Evolutionary conservation across 1,140 invertebrate species (phyloP), one percentile per base, ranked within the genome.

Genomic region (Aphelinus certus): DNA sequence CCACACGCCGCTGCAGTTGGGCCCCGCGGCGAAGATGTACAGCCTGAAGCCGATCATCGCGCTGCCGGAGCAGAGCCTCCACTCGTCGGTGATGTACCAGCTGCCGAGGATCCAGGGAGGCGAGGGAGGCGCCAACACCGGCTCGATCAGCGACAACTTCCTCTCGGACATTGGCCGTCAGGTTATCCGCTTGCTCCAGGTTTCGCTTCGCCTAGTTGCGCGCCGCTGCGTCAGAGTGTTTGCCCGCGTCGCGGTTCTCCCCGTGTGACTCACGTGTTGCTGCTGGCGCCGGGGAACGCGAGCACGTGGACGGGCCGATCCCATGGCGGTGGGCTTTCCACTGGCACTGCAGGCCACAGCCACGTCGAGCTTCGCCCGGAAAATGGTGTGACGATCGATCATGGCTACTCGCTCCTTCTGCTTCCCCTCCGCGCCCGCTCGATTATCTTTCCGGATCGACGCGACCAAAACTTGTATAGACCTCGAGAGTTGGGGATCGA

Each of bases 131-230:
- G 51, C 3, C 3, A 45, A 7, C 45, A n/a, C 2, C 2, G 53
- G 3, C 3, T 3, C 2, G 3, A 26, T 51, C 9, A 51, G 26
- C 61, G 3, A 6, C 47, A 4, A 26, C 56, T 26, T n/a, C 6
- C 45, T 6, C 9, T 46, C 48, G 1, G 48, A 9, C 68, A 42
- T 63, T 56, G 69, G n/a, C 51, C 48, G 49, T 43, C 64, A 66
- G 62, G 91, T 93, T 92, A 91, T 90, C 85, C 90, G 89, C 85
- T 90, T 92, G 90, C 88, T 92, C 83, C 90, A 92, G 91, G 91
- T 92, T 92, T 81, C 80, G 70, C 85, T 77, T 80, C 73, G 57
- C 3, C n/a, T n/a, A 26, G 26, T 60, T 4, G 9, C 51, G 51
- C 4, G 51, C 51, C 51, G 51, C 4, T 60, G 63, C 46, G 61